A percentile compares a stretch with the other conserved stretches of the same genome.
These are phyloP conservation scores for Apaloderma vittatum DNA, from an alignment of 2,113 vertebrate genomes.

Conservation along the genomic window DNA sequence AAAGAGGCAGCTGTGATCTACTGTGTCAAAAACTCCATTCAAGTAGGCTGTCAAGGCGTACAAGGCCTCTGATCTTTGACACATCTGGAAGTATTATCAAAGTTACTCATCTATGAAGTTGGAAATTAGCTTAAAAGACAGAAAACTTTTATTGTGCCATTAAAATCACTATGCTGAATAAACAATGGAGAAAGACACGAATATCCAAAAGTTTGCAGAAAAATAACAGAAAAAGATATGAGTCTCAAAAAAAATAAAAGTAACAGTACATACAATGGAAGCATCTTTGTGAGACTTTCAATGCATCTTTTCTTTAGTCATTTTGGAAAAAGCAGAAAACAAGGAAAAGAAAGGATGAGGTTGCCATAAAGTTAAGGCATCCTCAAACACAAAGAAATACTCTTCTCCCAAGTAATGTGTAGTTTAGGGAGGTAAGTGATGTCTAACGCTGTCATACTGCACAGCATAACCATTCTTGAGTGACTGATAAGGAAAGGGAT, in stretches of 20 bases:
- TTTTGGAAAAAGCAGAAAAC: not conserved
- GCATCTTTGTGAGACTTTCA: not conserved
- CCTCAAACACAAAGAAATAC: slow-evolving; percentile 17
- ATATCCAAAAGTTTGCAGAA: not conserved
- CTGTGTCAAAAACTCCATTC: slow-evolving; percentile 16
- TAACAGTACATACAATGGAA: not conserved
- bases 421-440: slow-evolving; percentile 69
- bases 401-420: slow-evolving; percentile 42
- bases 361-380: not conserved
- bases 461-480: slow-evolving; percentile 61
- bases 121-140: not conserved
- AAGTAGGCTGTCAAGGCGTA: not conserved
- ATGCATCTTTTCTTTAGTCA: not conserved
- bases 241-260: not conserved
- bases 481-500: slow-evolving; percentile 72
- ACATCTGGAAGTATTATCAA: not conserved
- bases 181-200: not conserved
- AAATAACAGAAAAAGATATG: not conserved
- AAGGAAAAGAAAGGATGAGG: not conserved
- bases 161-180: not conserved
- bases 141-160: not conserved
- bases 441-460: slow-evolving; percentile 55
- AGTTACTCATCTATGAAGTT: not conserved
- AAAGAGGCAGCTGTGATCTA: slow-evolving; percentile 22
- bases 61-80: not conserved